Evolutionary conservation across 2,888 invertebrate species (phyloP).

Genomic region (Drosophila gaucha): DNA sequence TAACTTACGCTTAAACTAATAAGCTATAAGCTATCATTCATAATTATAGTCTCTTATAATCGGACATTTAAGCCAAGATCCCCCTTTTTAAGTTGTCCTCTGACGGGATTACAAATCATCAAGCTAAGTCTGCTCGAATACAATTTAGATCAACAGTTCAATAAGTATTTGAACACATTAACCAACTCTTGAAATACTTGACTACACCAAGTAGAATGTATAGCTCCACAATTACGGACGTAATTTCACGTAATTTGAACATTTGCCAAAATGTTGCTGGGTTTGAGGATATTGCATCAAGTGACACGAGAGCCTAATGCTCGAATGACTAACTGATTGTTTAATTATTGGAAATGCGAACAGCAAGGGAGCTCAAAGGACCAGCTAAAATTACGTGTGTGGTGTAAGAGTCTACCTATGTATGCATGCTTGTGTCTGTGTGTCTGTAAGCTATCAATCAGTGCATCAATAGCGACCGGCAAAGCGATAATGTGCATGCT

Average conservation of each 20-base stretch:
- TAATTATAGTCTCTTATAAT: no score
- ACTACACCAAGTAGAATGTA: not conserved
- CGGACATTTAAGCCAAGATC: no score
- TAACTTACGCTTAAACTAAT: no score
- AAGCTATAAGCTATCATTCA: no score
- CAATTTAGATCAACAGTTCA: not conserved
- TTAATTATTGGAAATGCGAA: constrained; percentile 74
- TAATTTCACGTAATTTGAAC: constrained; percentile 44
- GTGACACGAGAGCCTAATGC: constrained; percentile 46
- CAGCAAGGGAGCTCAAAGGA: constrained; percentile 51
- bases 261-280: constrained; percentile 22
- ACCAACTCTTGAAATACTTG: not conserved
- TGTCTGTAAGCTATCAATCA: constrained; percentile 55
- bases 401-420: constrained; percentile 7
- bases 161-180: no score
- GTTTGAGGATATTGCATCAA: constrained; percentile 41
- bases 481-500: constrained; percentile 62
- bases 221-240: not conserved
- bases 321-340: constrained; percentile 64
- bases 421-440: constrained; percentile 16
- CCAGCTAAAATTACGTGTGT: constrained; percentile 9
- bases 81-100: no score
- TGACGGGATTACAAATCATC: not conserved
- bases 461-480: constrained; percentile 58
- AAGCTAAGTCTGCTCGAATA: not conserved